Evolutionary conservation across 2,888 invertebrate genomes (phyloP).

Genomic region (Tolmerus cingulatus): DNA sequence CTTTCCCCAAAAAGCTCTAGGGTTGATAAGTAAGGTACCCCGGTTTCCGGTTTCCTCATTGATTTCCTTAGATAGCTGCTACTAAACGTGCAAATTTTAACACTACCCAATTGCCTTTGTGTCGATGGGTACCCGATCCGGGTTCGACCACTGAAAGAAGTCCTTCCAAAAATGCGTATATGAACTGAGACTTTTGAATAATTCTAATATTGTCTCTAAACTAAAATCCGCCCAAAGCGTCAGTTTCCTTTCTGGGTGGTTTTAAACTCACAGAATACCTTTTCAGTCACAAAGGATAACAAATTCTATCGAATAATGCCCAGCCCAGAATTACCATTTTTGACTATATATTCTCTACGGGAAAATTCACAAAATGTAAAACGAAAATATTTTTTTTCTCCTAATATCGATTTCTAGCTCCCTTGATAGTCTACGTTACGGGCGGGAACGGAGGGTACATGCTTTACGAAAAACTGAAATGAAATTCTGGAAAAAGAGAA

Average conservation of each 20-base stretch:
- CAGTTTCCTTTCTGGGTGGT: neutral
- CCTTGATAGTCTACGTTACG: neutral
- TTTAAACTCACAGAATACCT: neutral
- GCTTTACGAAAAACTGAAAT: constrained; percentile 8
- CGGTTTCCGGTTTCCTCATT: neutral
- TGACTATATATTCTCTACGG: neutral
- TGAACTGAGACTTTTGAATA: neutral
- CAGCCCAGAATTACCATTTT: neutral
- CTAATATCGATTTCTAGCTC: neutral
- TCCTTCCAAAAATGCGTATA: neutral
- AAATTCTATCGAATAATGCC: neutral
- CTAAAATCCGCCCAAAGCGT: neutral
- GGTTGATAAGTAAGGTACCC: neutral
- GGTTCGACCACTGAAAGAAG: neutral
- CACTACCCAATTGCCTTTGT: neutral
- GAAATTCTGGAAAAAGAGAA: constrained; percentile 44
- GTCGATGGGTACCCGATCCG: neutral
- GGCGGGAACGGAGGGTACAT: neutral
- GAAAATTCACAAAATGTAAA: neutral
- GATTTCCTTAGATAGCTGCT: neutral
- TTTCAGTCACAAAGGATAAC: neutral
- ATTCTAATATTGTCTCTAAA: neutral
- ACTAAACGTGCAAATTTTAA: neutral
- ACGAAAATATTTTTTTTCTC: neutral
- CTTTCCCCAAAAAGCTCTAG: neutral